These are phyloP conservation scores for Poeciliopsis presidionis DNA, from an alignment of 2,797 vertebrate genomes.

Conservation along the genomic window DNA sequence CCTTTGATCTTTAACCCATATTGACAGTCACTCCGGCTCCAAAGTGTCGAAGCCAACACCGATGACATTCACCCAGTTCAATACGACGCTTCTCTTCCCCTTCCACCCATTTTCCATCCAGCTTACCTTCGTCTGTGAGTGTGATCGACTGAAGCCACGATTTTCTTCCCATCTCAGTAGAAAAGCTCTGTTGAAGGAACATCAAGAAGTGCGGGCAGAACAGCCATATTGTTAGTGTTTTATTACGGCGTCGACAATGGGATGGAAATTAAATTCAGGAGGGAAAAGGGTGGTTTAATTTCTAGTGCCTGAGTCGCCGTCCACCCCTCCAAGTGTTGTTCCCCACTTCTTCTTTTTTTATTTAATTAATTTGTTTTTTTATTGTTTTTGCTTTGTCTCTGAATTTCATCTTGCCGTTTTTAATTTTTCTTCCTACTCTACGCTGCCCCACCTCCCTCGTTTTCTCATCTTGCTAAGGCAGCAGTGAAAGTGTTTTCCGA, in stretches of 20 bases:
- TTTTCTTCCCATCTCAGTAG: not conserved
- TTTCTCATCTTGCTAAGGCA: slow-evolving; percentile 59
- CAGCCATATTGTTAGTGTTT: slow-evolving; percentile 33
- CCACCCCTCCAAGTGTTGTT: not conserved
- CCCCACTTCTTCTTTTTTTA: not conserved
- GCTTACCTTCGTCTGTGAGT: slow-evolving; percentile 3
- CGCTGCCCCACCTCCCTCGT: slow-evolving; percentile 8
- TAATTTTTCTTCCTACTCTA: not conserved
- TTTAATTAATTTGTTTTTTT: no score
- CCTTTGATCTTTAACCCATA: slow-evolving; percentile 50
- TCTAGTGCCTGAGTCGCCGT: not conserved
- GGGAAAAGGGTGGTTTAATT: not conserved
- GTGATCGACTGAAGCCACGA: slow-evolving; percentile 22
- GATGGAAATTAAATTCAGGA: slow-evolving; percentile 35
- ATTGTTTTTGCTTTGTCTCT: not conserved
- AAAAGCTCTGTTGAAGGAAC: slow-evolving; percentile 42
- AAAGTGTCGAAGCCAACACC: slow-evolving; percentile 39
- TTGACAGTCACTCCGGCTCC: slow-evolving; percentile 37
- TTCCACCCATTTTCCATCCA: not conserved
- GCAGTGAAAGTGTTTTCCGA: slow-evolving; percentile 69
- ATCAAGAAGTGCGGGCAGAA: slow-evolving; percentile 3
- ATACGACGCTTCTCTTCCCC: slow-evolving; percentile 15
- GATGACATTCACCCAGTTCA: slow-evolving; percentile 49
- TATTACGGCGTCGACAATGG: slow-evolving; percentile 24
- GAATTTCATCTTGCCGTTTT: not conserved